Evolutionary conservation across 2,888 invertebrate species (phyloP), one percentile per base, ranked within the genome.

Genomic region (Axea sp.): DNA sequence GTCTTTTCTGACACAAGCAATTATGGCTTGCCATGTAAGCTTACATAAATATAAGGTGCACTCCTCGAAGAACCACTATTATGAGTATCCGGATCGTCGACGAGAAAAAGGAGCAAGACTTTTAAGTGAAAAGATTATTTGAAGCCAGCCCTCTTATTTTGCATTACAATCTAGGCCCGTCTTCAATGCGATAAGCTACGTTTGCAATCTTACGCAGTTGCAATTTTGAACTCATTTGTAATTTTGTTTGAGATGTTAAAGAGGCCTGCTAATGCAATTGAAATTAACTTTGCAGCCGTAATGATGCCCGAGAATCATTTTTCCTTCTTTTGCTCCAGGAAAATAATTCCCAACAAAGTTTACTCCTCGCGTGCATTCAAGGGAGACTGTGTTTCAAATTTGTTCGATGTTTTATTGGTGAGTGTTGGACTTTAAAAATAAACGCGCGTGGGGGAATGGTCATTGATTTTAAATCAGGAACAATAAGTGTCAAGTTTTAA

Each of bases 101-200:
- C 51, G 67, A 15, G 43, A 45, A 68, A 73, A 68, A 73, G 24
- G 51, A 68, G 37, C 47, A 67, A 73, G 24, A 39, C 35, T 55
- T 62, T 73, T 62, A 68, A 68, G 72, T 57, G 73, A 73, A 68
- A 73, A 73, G 62, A 68, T 60, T 67, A 59, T 73, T 73, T 55
- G 28, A 55, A 72, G 57, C 51, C 49, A 45, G 35, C 45, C 73
- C 67, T 35, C 55, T 62, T 55, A 57, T 64, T 67, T 62, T 67
- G 55, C 51, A 62, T 68, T 47, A 62, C 47, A 45, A 43, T 31
- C 55, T 19, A 41, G 51, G 41, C 57, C 45, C 43, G 14, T 49
- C 62, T 64, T 64, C 43, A 55, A 57, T 59, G 37, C 57, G 72
- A 72, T 72, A 64, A 68, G 49, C 30, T 24, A 12, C 43, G 33